phyloP scores from a whole-genome alignment of 2,888 invertebrate species.

The Leucophora obtusa region DNA sequence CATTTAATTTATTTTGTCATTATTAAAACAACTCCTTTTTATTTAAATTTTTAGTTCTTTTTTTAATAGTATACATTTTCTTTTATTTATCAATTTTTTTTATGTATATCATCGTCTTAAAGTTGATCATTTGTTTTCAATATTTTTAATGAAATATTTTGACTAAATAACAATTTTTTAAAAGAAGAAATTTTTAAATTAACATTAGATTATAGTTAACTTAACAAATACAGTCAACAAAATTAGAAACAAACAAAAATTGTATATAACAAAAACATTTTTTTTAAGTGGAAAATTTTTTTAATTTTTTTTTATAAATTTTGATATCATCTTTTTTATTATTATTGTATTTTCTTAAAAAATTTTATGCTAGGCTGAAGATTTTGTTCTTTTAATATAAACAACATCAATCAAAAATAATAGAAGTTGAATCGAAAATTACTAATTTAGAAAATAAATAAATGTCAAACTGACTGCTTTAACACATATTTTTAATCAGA shows the following conservation, averaged over 20 bases:
- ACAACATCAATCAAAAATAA: slow-evolving; percentile 31
- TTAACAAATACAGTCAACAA: slow-evolving; percentile 55
- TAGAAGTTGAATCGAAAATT: slow-evolving; percentile 24
- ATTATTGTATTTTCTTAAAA: slow-evolving; percentile 43
- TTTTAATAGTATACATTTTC: slow-evolving; percentile 57
- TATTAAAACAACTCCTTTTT: slow-evolving; percentile 55
- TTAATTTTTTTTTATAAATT: slow-evolving; percentile 48
- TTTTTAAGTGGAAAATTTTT: background rate
- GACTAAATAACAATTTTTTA: slow-evolving; percentile 52
- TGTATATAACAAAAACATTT: background rate
- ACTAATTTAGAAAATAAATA: slow-evolving; percentile 1
- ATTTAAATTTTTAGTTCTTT: slow-evolving; percentile 39
- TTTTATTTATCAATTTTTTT: slow-evolving; percentile 54
- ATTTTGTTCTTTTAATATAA: slow-evolving; percentile 32
- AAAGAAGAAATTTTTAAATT: slow-evolving; percentile 20
- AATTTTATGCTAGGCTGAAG: slow-evolving; percentile 56
- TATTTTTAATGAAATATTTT: slow-evolving; percentile 54
- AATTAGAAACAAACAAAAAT: slow-evolving; percentile 55
- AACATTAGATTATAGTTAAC: slow-evolving; percentile 30
- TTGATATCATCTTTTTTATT: slow-evolving; percentile 51
- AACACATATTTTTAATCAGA: slow-evolving; percentile 45
- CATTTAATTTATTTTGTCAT: slow-evolving; percentile 50
- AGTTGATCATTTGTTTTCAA: slow-evolving; percentile 46
- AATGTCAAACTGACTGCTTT: slow-evolving; percentile 30
- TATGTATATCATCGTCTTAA: slow-evolving; percentile 60